Evolutionary conservation across 2,888 invertebrate species (phyloP).

Genomic region (Perizoma flavofasciatum): DNA sequence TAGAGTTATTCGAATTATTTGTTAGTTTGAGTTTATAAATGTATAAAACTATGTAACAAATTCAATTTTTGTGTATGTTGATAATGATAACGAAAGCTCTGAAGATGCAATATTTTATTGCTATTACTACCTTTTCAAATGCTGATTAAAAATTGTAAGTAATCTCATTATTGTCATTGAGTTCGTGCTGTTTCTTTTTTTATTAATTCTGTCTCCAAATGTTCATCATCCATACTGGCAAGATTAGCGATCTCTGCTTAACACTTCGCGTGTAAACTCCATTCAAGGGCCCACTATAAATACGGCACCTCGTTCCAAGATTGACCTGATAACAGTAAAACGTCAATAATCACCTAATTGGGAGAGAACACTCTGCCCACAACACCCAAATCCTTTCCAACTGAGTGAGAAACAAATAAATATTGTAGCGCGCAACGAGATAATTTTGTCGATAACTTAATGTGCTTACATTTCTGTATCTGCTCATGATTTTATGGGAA

Average conservation of each 20-base stretch:
- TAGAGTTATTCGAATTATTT: conserved; percentile 45
- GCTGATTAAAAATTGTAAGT: too few species aligned
- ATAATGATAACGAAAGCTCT: neutral
- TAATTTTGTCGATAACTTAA: conserved; percentile 81
- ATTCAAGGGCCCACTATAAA: conserved; percentile 60
- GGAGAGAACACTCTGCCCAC: conserved; percentile 76
- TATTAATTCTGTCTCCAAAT: neutral
- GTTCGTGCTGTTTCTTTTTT: too few species aligned
- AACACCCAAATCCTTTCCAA: conserved; percentile 59
- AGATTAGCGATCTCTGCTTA: conserved; percentile 4
- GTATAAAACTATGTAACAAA: too few species aligned
- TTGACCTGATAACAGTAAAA: conserved; percentile 80
- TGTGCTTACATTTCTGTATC: conserved; percentile 82
- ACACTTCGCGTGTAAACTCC: conserved; percentile 33
- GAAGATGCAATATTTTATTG: neutral
- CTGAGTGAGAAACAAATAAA: conserved; percentile 80
- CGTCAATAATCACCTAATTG: conserved; percentile 84
- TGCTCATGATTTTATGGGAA: conserved; percentile 83
- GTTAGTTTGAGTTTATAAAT: too few species aligned
- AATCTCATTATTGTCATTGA: too few species aligned
- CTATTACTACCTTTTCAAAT: conserved; percentile 2
- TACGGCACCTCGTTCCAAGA: conserved; percentile 68
- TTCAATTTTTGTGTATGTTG: too few species aligned
- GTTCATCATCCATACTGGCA: conserved; percentile 1
- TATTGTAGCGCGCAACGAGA: conserved; percentile 80